These are phyloP conservation scores for Polydrusus pterygomalis DNA, from an alignment of 2,888 invertebrate genomes.

Conservation along the genomic window DNA sequence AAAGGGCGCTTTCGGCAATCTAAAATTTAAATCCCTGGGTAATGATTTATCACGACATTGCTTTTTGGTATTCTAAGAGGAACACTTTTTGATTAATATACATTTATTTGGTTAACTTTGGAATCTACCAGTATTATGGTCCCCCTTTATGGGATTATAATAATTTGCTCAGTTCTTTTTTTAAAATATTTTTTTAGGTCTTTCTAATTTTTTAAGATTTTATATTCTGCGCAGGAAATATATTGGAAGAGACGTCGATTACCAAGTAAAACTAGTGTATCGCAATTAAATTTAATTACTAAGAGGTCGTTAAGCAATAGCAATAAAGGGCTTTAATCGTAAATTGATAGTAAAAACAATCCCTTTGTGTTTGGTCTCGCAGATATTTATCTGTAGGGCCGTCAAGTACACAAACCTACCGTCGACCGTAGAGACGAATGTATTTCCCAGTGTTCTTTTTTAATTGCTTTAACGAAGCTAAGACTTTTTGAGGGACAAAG, in stretches of 20 bases:
- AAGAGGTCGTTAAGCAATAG: slow-evolving; percentile 6
- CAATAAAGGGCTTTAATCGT: slow-evolving; percentile 18
- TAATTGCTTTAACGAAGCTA: slow-evolving; percentile 17
- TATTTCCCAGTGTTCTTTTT: slow-evolving; percentile 22
- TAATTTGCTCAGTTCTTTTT: no score
- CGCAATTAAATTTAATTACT: slow-evolving; percentile 16
- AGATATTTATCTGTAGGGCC: slow-evolving; percentile 27
- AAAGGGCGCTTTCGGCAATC: slow-evolving; percentile 38
- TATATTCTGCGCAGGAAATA: not conserved
- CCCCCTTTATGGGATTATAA: no score
- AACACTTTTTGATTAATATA: no score
- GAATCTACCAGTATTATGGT: no score
- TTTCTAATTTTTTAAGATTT: no score
- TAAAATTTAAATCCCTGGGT: slow-evolving; percentile 49
- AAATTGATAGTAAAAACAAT: slow-evolving; percentile 22
- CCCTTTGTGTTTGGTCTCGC: slow-evolving; percentile 30
- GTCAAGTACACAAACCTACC: slow-evolving; percentile 25
- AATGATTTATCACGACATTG: slow-evolving; percentile 24
- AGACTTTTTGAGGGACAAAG: not conserved
- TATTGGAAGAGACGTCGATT: no score
- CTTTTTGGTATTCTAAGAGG: no score
- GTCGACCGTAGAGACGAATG: slow-evolving; percentile 19
- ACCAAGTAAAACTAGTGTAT: not conserved
- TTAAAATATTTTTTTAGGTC: no score
- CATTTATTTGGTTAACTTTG: no score